A percentile compares a stretch with the other conserved stretches of the same genome.
These are phyloP conservation scores for Pseudomyrmex dendroicus DNA, from an alignment of 1,140 invertebrate species.

Conservation along the genomic window DNA sequence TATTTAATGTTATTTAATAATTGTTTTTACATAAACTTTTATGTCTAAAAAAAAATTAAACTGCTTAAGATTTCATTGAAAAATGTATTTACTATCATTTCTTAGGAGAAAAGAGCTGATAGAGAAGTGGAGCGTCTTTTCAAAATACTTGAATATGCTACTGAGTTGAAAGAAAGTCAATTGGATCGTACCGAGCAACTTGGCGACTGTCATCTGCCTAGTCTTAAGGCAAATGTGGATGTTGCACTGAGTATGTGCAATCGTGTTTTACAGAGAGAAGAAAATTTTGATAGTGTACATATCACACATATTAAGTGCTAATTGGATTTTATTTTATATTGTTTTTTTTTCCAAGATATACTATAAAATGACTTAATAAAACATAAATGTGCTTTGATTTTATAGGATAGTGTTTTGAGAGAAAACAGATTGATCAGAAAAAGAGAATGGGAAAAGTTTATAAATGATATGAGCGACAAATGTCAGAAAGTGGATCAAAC, in stretches of 20 bases:
- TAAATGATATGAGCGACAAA: conserved; percentile 91
- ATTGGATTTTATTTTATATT: neutral
- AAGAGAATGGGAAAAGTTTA: conserved; percentile 90
- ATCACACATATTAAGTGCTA: neutral
- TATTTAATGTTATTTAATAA: no score
- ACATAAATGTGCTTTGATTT: conserved; percentile 61
- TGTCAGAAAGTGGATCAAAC: conserved; percentile 90
- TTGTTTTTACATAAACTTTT: no score
- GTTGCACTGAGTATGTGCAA: conserved; percentile 88
- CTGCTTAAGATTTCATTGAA: no score
- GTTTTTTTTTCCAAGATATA: conserved; percentile 3
- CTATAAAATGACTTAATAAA: conserved; percentile 75
- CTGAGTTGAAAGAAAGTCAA: conserved; percentile 91
- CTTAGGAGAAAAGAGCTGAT: conserved; percentile 90
- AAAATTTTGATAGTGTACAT: conserved; percentile 84
- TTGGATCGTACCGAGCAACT: conserved; percentile 87
- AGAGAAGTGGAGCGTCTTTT: conserved; percentile 92
- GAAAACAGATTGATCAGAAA: conserved; percentile 87
- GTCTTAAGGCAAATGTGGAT: conserved; percentile 88
- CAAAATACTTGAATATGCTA: conserved; percentile 90
- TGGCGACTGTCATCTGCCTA: conserved; percentile 87
- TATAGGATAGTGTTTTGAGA: conserved; percentile 85
- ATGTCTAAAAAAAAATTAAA: no score
- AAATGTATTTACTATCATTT: conserved; percentile 50
- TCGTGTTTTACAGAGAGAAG: conserved; percentile 85